Evolutionary conservation across 2,888 invertebrate species (phyloP).

Genomic region (Unio delphinus): DNA sequence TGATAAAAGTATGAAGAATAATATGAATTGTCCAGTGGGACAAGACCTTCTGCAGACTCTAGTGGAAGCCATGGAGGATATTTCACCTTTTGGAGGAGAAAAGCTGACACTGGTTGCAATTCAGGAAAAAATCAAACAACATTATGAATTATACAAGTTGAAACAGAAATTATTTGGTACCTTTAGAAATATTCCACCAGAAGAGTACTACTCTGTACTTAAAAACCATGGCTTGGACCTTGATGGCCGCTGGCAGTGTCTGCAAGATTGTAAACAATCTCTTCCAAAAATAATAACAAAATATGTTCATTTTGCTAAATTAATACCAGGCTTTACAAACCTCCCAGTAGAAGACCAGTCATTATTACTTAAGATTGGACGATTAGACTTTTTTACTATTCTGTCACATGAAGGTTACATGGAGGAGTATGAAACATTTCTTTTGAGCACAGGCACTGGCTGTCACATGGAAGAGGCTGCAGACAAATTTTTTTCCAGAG

Average conservation of each 20-base stretch:
- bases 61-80: slow-evolving; percentile 19
- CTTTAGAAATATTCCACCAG: slow-evolving; percentile 24
- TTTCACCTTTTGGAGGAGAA: slow-evolving; percentile 23
- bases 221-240: slow-evolving; percentile 29
- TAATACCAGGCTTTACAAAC: slow-evolving; percentile 23
- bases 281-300: slow-evolving; percentile 17
- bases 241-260: slow-evolving; percentile 21
- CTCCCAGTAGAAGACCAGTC: slow-evolving; percentile 27
- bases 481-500: slow-evolving; percentile 20
- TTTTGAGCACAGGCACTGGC: slow-evolving; percentile 12
- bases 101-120: slow-evolving; percentile 18
- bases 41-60: slow-evolving; percentile 2
- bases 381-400: slow-evolving; percentile 30
- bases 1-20: too few species aligned
- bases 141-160: slow-evolving; percentile 20
- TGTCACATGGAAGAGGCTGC: slow-evolving; percentile 24
- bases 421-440: slow-evolving; percentile 12
- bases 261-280: slow-evolving; percentile 16
- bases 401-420: slow-evolving; percentile 23
- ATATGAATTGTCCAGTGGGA: too few species aligned
- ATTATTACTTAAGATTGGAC: slow-evolving; percentile 21
- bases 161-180: slow-evolving; percentile 24
- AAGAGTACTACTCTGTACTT: slow-evolving; percentile 24
- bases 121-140: slow-evolving; percentile 11
- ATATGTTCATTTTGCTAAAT: slow-evolving; percentile 32